These are phyloP conservation scores for Catalaphyllia jardinei DNA, from an alignment of 64 coral and sea anemone genomes.

Conservation along the genomic window DNA sequence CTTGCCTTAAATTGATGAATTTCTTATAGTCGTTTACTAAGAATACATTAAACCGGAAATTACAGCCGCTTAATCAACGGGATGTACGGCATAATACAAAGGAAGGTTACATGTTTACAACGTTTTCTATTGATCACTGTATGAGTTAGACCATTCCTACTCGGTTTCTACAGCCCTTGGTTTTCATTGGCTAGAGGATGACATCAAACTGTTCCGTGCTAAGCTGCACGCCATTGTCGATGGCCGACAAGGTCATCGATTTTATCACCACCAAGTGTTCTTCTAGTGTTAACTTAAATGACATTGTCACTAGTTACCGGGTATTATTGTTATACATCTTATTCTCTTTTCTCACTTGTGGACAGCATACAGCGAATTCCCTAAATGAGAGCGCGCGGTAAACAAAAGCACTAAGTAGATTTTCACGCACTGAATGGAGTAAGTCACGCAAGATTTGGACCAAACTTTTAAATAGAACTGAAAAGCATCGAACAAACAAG, in stretches of 20 bases:
- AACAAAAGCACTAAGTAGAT: too few species aligned
- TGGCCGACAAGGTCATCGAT: neutral
- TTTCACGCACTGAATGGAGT: too few species aligned
- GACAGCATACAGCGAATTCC: too few species aligned
- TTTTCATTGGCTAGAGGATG: neutral
- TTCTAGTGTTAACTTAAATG: neutral
- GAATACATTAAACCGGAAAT: neutral
- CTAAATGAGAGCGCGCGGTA: too few species aligned
- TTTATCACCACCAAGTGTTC: neutral
- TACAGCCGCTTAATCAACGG: neutral
- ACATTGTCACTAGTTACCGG: neutral
- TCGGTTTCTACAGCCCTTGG: neutral
- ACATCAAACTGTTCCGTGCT: neutral
- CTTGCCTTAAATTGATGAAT: neutral
- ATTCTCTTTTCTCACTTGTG: too few species aligned
- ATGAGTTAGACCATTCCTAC: neutral
- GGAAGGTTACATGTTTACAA: neutral
- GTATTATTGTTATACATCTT: neutral
- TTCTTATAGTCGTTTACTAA: neutral
- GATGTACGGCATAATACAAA: neutral
- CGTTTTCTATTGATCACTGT: neutral
- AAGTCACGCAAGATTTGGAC: too few species aligned
- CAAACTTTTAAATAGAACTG: too few species aligned
- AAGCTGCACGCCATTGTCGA: neutral
- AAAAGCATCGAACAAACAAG: too few species aligned